Evolutionary conservation across 2,888 invertebrate species (phyloP).

Genomic region (Anarsia innoxiella): DNA sequence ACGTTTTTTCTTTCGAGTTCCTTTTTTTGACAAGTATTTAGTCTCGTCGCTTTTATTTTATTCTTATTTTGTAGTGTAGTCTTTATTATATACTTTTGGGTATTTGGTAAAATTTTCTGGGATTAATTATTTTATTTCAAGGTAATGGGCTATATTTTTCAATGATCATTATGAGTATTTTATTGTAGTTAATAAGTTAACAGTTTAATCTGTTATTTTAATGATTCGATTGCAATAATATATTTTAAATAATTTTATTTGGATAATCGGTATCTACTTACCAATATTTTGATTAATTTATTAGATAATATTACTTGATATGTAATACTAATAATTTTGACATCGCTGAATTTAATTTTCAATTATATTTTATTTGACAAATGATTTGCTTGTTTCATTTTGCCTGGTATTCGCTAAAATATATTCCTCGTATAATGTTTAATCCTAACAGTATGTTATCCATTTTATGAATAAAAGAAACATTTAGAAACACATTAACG

Average conservation of each 20-base stretch:
- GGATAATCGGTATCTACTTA: constrained; percentile 6
- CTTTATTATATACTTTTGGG: constrained; percentile 6
- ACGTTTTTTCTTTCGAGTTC: not conserved
- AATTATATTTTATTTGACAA: constrained; percentile 25
- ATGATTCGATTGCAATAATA: not conserved
- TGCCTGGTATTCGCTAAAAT: too few relatives aligned
- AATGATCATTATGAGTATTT: constrained; percentile 16
- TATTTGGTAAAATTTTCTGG: constrained; percentile 6
- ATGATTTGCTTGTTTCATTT: constrained; percentile 8
- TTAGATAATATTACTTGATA: constrained; percentile 9
- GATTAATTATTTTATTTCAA: too few relatives aligned
- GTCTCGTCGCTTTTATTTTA: not conserved
- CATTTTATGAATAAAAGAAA: too few relatives aligned
- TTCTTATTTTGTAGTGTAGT: not conserved
- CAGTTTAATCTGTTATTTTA: constrained; percentile 9
- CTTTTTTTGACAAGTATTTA: not conserved
- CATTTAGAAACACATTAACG: too few relatives aligned
- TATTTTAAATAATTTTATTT: constrained; percentile 16
- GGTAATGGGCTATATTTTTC: constrained; percentile 6
- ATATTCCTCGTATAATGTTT: too few relatives aligned
- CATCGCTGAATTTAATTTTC: constrained; percentile 20
- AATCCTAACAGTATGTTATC: too few relatives aligned
- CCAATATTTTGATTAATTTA: too few relatives aligned
- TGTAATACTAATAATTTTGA: too few relatives aligned
- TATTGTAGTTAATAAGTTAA: constrained; percentile 24